phyloP scores from a whole-genome alignment of 1,140 invertebrate species.

The Lordiphosa clarofinis region DNA sequence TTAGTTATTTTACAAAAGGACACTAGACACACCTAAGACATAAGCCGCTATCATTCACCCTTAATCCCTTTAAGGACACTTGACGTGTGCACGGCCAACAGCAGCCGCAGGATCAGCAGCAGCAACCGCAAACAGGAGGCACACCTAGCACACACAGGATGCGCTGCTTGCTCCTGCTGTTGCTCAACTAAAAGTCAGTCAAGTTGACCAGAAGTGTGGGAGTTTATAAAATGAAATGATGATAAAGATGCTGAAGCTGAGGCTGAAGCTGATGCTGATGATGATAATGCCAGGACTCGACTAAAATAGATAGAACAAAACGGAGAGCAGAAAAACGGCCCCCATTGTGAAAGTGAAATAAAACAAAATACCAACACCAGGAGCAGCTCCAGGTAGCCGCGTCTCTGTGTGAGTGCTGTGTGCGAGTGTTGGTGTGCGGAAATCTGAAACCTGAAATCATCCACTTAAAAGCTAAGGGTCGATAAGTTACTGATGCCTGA shows the following conservation, averaged over 20 bases:
- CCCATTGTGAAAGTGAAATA: conserved; percentile 63
- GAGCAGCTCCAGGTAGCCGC: conserved; percentile 22
- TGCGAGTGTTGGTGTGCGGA: conserved; percentile 26
- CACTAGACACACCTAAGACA: conserved; percentile 68
- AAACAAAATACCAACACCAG: conserved; percentile 39
- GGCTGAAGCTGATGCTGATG: conserved; percentile 13
- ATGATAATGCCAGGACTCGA: conserved; percentile 8
- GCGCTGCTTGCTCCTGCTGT: conserved; percentile 2
- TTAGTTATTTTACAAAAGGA: conserved; percentile 54
- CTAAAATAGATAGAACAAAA: conserved; percentile 34
- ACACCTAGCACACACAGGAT: conserved; percentile 43
- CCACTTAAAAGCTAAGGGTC: conserved; percentile 76
- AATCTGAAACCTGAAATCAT: conserved; percentile 72
- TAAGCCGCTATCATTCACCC: conserved; percentile 75
- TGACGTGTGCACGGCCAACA: conserved; percentile 53
- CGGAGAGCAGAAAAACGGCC: conserved; percentile 19
- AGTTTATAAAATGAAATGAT: conserved; percentile 76
- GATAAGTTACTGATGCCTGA: conserved; percentile 76
- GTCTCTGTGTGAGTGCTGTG: conserved; percentile 7
- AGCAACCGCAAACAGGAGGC: conserved; percentile 55
- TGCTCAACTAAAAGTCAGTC: conserved; percentile 70
- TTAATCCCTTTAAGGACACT: conserved; percentile 77
- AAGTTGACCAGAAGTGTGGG: conserved; percentile 73
- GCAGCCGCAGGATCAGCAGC: conserved; percentile 18
- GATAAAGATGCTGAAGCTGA: conserved; percentile 28